Base-by-base conservation (phyloP, 2,113 vertebrate genomes). In the Euleptes europaea region DNA sequence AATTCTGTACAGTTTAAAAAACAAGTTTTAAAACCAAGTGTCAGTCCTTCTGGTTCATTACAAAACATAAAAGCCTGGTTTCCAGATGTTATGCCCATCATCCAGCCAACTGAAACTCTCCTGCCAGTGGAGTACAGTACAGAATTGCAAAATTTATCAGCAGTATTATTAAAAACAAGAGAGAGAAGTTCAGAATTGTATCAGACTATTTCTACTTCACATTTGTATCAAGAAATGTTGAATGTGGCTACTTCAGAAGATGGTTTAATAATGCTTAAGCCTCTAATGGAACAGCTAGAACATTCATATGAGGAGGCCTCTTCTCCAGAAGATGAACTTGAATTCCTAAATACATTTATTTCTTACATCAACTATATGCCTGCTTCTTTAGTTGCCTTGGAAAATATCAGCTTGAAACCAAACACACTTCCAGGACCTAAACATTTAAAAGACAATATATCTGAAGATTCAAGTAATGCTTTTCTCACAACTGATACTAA, bases 21-120 rank as follows among this genome's bases (percentile, higher is more conserved):
- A 72, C 67, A 87, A 88, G 33, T 5, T 1, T 89, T 85, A 72
- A 75, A 81, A 65, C 81, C 84, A 4, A 84, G 69, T 82, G 9
- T 19, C 83, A 82, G 89, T 47, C 77, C 66, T 19, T 76, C 80
- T 81, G 35, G 23, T 26, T 74, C 73, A 78, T 90, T 92, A 54
- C 78, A 92, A 57, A 90, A 86, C 47, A 49, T 86, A 19, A 86
- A 85, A 79, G 92, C 92, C 87, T 2, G 80, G n/a, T 69, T 65
- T 74, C 84, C 71, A 86, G 40, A 85, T 93, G 26, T 90, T 83
- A 84, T 75, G 4, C 35, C 11, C 71, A 47, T 85, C 54, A 57
- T 88, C 42, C 84, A 72, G 6, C 47, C 77, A 78, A 89, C 70
- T 82, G 65, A 82, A 72, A 33, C 47, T 66, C 51, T 87, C 87